A percentile compares a stretch with the other conserved stretches of the same genome.
Conservation (phyloP, 92 coral and sea anemone species). For the Porites lobata region DNA sequence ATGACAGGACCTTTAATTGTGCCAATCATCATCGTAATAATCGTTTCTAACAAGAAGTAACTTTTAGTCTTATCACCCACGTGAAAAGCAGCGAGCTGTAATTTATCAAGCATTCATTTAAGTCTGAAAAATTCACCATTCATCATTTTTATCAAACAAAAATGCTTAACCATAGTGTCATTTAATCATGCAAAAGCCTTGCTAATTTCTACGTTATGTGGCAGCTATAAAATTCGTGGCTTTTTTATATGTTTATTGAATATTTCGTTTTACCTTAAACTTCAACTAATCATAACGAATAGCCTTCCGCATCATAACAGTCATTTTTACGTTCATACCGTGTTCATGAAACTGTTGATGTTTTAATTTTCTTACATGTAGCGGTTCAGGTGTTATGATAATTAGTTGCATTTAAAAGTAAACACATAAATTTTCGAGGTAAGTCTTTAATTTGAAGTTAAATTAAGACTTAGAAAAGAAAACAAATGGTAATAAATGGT, state of each 20-base stretch:
- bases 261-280: no score
- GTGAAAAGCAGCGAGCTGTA: no score
- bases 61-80: background rate
- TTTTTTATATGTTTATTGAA: background rate
- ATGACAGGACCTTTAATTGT: no score
- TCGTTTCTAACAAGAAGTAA: background rate
- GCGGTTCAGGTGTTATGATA: slow-evolving; percentile 19
- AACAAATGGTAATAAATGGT: background rate
- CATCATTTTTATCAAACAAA: no score
- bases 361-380: slow-evolving; percentile 15
- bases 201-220: background rate
- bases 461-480: background rate
- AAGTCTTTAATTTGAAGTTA: background rate
- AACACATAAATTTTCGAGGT: slow-evolving; percentile 32
- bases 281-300: background rate
- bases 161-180: background rate
- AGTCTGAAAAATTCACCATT: no score
- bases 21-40: background rate
- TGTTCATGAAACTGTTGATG: slow-evolving; percentile 6
- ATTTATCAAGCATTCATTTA: no score
- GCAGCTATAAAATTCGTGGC: background rate
- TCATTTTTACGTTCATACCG: background rate
- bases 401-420: slow-evolving; percentile 7
- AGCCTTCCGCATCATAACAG: background rate
- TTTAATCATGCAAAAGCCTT: background rate